Conservation (phyloP, 2,797 vertebrate genomes). For the Schizopygopsis malacanthus region DNA sequence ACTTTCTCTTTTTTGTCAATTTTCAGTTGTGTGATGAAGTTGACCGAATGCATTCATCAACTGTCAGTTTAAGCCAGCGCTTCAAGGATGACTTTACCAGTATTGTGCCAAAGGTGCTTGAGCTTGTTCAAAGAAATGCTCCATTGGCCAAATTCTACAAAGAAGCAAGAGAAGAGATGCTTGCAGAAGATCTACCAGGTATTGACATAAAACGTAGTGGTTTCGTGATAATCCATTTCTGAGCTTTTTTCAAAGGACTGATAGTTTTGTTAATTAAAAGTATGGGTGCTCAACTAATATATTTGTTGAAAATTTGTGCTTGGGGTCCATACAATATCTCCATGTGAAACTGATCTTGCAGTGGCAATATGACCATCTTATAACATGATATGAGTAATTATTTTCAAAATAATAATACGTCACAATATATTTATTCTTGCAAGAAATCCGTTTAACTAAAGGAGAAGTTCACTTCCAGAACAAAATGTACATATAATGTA, state of each 20-base stretch:
- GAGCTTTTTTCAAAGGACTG: not conserved
- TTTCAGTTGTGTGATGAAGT: constrained; percentile 9
- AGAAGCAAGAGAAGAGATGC: constrained; percentile 22
- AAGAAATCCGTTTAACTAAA: too few species aligned
- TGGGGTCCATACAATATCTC: too few species aligned
- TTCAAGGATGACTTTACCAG: not conserved
- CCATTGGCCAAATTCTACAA: constrained; percentile 21
- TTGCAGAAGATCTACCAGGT: too few species aligned
- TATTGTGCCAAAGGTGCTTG: constrained; percentile 8
- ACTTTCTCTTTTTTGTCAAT: not conserved
- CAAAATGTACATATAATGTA: too few species aligned
- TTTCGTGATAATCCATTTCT: too few species aligned
- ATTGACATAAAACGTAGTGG: too few species aligned
- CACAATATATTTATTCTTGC: not conserved
- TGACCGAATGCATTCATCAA: not conserved
- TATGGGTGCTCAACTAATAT: not conserved
- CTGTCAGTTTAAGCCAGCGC: not conserved
- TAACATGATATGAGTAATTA: not conserved
- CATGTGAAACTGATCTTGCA: too few species aligned
- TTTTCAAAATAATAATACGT: not conserved
- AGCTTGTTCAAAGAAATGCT: constrained; percentile 6
- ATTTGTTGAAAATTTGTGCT: not conserved
- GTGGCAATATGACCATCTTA: not conserved
- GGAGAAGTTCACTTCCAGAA: too few species aligned
- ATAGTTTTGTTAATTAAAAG: not conserved